These are phyloP conservation scores for Dromas ardeola DNA, from an alignment of 2,113 vertebrate genomes.

Conservation along the genomic window DNA sequence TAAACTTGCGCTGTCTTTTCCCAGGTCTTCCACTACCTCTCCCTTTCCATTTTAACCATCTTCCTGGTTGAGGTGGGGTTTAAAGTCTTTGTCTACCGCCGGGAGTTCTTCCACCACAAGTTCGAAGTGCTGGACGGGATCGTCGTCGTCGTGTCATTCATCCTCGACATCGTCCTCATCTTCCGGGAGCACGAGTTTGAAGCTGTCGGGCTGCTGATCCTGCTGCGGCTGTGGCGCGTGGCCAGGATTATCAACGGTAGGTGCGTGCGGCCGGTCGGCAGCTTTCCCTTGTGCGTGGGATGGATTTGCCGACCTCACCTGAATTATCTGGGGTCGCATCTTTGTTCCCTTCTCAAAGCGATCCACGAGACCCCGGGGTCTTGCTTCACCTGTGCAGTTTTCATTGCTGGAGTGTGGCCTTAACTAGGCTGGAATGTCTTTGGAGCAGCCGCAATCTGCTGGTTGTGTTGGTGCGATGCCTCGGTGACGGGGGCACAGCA, in stretches of 20 bases:
- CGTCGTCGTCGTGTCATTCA: conserved; percentile 88
- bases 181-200: conserved; percentile 86
- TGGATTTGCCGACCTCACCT: neutral
- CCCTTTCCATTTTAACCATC: conserved; percentile 86
- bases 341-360: neutral
- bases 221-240: conserved; percentile 94
- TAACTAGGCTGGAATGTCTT: neutral
- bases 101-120: conserved; percentile 94
- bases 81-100: conserved; percentile 85
- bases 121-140: conserved; percentile 92
- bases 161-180: conserved; percentile 85
- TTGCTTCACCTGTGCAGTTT: neutral
- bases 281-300: accelerated
- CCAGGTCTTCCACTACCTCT: conserved; percentile 92
- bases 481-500: neutral
- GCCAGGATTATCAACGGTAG: conserved; percentile 94
- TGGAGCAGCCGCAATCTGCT: neutral
- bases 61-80: conserved; percentile 90
- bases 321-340: accelerated
- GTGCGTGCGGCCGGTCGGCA: accelerated
- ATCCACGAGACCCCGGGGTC: accelerated
- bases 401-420: neutral
- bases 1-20: neutral
- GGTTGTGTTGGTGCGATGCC: neutral
- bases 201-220: conserved; percentile 88